phyloP scores from a whole-genome alignment of 2,888 invertebrate genomes.

The Abscondita cerata region DNA sequence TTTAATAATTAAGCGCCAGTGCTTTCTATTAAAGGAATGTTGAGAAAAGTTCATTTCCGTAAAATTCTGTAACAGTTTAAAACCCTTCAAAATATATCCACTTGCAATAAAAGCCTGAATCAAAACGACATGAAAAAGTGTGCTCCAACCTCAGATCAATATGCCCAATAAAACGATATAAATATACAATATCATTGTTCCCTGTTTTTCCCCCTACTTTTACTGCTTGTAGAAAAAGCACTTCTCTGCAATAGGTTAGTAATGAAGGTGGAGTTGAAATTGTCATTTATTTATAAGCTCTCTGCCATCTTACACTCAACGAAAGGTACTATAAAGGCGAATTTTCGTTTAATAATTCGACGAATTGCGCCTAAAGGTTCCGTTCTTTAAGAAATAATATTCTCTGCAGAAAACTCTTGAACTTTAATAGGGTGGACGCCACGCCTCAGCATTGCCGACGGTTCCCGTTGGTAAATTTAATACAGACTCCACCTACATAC shows the following conservation, averaged over 20 bases:
- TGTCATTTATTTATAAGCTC: slow-evolving; percentile 34
- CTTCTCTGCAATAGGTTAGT: slow-evolving; percentile 51
- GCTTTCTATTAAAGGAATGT: slow-evolving; percentile 1
- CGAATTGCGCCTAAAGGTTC: slow-evolving; percentile 16
- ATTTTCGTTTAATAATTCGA: neutral
- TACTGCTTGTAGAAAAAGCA: slow-evolving; percentile 41
- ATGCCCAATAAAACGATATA: slow-evolving; percentile 60
- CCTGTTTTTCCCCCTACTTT: slow-evolving; percentile 47
- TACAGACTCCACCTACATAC: slow-evolving; percentile 44
- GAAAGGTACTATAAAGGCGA: slow-evolving; percentile 16
- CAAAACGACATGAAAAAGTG: slow-evolving; percentile 48
- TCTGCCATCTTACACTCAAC: slow-evolving; percentile 25
- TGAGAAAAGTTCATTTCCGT: slow-evolving; percentile 12
- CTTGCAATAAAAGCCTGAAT: slow-evolving; percentile 39
- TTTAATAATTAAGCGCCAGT: neutral
- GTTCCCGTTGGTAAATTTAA: slow-evolving; percentile 37
- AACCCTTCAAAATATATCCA: slow-evolving; percentile 29
- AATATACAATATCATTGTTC: slow-evolving; percentile 58
- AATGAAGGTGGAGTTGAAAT: slow-evolving; percentile 44
- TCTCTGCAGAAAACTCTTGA: slow-evolving; percentile 17
- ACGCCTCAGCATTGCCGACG: slow-evolving; percentile 10
- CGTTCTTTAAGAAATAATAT: slow-evolving; percentile 19
- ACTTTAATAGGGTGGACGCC: slow-evolving; percentile 13
- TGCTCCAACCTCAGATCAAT: slow-evolving; percentile 50
- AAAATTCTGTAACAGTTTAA: slow-evolving; percentile 24